Evolutionary conservation across 2,797 vertebrate species (phyloP).

Genomic region (Premnoplex brunnescens): DNA sequence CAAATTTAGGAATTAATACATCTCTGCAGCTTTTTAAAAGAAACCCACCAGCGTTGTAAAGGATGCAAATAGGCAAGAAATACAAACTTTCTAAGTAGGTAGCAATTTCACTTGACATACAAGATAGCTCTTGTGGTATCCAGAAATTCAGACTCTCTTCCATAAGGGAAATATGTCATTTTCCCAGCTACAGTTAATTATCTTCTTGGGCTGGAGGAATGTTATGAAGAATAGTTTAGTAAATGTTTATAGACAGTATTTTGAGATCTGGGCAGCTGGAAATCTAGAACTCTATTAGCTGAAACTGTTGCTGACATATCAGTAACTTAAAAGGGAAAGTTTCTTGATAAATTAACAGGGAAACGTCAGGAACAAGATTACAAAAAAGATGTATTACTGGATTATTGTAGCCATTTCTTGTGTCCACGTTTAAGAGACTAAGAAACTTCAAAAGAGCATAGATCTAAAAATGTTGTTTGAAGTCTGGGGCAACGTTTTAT

Average conservation of each 20-base stretch:
- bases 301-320: slow-evolving; percentile 1
- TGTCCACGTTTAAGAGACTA: background rate
- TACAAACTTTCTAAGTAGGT: background rate
- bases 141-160: background rate
- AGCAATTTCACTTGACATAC: background rate
- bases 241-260: background rate
- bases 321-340: background rate
- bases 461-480: background rate
- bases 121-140: background rate
- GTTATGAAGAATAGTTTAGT: background rate
- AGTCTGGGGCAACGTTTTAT: background rate
- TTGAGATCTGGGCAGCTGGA: background rate
- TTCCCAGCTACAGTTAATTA: background rate
- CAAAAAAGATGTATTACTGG: background rate
- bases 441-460: background rate
- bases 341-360: background rate
- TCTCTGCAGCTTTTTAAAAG: background rate
- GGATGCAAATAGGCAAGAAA: background rate
- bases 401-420: background rate
- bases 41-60: background rate
- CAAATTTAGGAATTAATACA: background rate
- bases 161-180: background rate
- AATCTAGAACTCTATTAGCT: background rate
- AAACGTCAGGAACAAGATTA: background rate
- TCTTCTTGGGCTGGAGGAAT: background rate